Conservation (phyloP, 1,140 invertebrate genomes). For the Drosophila grimshawi region DNA sequence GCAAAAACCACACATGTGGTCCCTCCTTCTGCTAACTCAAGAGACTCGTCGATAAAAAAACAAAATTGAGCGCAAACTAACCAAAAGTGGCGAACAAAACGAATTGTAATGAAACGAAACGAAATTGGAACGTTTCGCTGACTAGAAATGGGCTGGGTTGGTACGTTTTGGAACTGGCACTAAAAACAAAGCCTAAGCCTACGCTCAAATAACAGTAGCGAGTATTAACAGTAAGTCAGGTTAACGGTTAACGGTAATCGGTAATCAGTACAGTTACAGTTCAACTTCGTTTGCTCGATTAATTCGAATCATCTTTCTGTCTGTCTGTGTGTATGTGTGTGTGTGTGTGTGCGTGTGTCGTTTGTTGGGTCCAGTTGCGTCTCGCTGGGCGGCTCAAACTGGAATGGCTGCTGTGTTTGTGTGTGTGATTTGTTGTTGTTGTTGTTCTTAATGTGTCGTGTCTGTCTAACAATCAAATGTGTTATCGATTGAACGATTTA, state of each 20-base stretch:
- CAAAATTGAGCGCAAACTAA: slow-evolving; percentile 13
- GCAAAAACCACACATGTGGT: slow-evolving; percentile 65
- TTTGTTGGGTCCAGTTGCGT: slow-evolving; percentile 53
- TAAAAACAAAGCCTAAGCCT: slow-evolving; percentile 51
- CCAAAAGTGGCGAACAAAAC: neutral
- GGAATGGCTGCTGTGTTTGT: slow-evolving; percentile 44
- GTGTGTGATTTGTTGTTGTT: slow-evolving; percentile 33
- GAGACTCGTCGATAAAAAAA: slow-evolving; percentile 20
- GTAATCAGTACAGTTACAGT: slow-evolving; percentile 68
- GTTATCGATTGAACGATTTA: slow-evolving; percentile 19
- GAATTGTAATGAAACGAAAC: slow-evolving; percentile 24
- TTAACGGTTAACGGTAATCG: slow-evolving; percentile 54
- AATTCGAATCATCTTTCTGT: slow-evolving; percentile 3
- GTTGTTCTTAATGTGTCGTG: slow-evolving; percentile 3
- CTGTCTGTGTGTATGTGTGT: slow-evolving; percentile 9
- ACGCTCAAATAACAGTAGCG: slow-evolving; percentile 55
- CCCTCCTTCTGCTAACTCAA: slow-evolving; percentile 56
- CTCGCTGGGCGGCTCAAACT: slow-evolving; percentile 48
- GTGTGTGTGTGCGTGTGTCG: slow-evolving; percentile 31
- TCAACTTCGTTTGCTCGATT: slow-evolving; percentile 22
- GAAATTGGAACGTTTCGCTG: slow-evolving; percentile 30
- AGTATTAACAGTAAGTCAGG: slow-evolving; percentile 29
- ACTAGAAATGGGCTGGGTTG: slow-evolving; percentile 27
- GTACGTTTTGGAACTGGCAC: slow-evolving; percentile 8
- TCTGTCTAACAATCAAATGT: neutral